phyloP scores from a whole-genome alignment of 2,113 vertebrate genomes.

The Lepisosteus osseus region DNA sequence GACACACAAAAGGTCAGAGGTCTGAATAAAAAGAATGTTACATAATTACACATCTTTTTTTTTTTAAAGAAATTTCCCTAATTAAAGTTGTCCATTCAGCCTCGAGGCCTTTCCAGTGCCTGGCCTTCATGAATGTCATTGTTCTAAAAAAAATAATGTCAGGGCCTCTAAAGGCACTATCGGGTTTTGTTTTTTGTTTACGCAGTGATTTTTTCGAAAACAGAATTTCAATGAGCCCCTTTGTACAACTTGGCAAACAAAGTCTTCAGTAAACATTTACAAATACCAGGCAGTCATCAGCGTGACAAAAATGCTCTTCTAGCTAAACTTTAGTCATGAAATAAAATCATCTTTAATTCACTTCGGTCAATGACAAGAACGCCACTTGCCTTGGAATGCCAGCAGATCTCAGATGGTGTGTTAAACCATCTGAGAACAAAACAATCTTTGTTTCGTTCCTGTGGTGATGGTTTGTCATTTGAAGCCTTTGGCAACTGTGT shows the following conservation, averaged over 20 bases:
- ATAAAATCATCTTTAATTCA: not conserved
- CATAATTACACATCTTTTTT: no score
- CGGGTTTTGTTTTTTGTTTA: not conserved
- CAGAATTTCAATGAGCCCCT: not conserved
- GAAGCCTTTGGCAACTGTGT: no score
- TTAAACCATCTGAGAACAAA: no score
- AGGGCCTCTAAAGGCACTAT: not conserved
- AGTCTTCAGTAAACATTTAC: not conserved
- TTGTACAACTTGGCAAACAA: not conserved
- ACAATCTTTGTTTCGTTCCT: no score
- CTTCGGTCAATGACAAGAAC: not conserved
- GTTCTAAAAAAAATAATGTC: no score
- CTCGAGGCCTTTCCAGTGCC: no score
- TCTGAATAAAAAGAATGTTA: no score
- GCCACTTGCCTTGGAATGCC: not conserved
- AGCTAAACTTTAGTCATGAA: not conserved
- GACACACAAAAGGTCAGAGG: no score
- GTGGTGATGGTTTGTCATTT: no score
- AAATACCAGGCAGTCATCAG: slow-evolving; percentile 1
- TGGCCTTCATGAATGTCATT: no score
- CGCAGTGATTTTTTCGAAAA: not conserved
- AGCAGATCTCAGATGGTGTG: not conserved
- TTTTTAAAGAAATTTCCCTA: no score
- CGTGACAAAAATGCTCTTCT: not conserved
- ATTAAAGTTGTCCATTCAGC: no score